Conservation (phyloP, 2,113 vertebrate species). For the Calypte anna region DNA sequence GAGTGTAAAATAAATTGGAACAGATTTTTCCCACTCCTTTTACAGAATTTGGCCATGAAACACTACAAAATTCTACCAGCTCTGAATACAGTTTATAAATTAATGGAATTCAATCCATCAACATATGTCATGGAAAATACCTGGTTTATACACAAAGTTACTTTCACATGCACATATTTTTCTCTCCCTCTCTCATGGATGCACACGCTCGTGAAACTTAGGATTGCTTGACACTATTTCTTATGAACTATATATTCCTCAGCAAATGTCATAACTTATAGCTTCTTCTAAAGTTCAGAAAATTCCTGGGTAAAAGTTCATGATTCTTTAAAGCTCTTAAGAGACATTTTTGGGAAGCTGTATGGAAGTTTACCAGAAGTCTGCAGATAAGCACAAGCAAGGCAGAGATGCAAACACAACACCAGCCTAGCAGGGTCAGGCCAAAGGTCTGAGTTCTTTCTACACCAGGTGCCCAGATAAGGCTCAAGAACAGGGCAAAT, state of each 20-base stretch:
- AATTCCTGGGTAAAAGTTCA: slow-evolving; percentile 35
- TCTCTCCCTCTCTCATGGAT: not conserved
- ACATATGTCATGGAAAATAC: slow-evolving; percentile 41
- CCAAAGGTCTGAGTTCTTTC: slow-evolving; percentile 58
- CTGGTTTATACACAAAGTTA: slow-evolving; percentile 43
- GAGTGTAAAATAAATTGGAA: slow-evolving; percentile 51
- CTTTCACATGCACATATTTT: slow-evolving; percentile 20
- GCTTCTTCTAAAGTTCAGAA: not conserved
- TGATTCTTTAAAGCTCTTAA: not conserved
- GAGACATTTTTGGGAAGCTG: not conserved
- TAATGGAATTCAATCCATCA: slow-evolving; percentile 27
- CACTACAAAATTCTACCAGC: slow-evolving; percentile 12
- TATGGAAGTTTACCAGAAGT: not conserved
- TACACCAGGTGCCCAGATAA: slow-evolving; percentile 51
- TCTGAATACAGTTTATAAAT: slow-evolving; percentile 50
- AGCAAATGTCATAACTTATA: not conserved
- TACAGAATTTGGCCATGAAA: slow-evolving; percentile 9
- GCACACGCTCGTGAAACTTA: not conserved
- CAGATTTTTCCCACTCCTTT: slow-evolving; percentile 48
- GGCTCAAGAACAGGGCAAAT: not conserved
- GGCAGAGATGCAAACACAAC: slow-evolving; percentile 26
- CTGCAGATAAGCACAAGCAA: slow-evolving; percentile 41
- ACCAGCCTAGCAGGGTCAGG: slow-evolving; percentile 21
- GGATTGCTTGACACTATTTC: not conserved
- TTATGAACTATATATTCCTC: not conserved